Evolutionary conservation across 1,140 invertebrate species (phyloP), one percentile per base, ranked within the genome.

Genomic region (Nasonia vitripennis): DNA sequence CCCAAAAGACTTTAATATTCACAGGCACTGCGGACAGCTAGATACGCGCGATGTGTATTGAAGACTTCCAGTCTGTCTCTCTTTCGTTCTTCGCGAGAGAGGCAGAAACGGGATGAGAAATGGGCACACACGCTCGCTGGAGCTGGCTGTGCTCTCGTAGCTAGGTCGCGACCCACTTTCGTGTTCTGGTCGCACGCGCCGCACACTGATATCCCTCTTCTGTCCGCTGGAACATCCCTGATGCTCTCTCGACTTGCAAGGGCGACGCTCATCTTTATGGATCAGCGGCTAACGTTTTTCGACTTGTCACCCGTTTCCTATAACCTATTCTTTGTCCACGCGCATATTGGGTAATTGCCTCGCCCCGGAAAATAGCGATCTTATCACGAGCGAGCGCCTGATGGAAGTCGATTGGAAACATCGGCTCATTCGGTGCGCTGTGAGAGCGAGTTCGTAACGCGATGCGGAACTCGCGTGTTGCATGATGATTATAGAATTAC

Each of bases 101-200:
- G 1, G 55, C 62, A 41, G 51, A 80, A 55, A 79, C 55, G 27
- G 23, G 78, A 86, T 85, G 23, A 85, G 75, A 87, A 87, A 87
- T 85, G 73, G 23, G 79, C 17, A 51, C 73, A 77, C 20, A 37
- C 3, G 71, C 83, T 23, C 83, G 10, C 10, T 14, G 62, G 27
- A 67, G 48, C 71, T 70, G 11, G 48, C 7, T 51, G 31, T 31
- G 45, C 55, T 27, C 55, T 87, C 41, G 84, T 86, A 87, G 87
- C 86, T 91, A 75, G 89, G 89, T 90, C 90, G 83, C 77, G 90
- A 91, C 89, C 91, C 45, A 92, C 79, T 91, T 89, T 87, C 83
- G 34, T 75, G 27, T 31, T 74, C 48, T 75, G 84, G 70, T 86
- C 81, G 67, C 17, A 6, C 41, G 48, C 71, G 23, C 41, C 51